Base-by-base conservation (phyloP, 1,140 invertebrate species). In the Chionoecetes opilio region DNA sequence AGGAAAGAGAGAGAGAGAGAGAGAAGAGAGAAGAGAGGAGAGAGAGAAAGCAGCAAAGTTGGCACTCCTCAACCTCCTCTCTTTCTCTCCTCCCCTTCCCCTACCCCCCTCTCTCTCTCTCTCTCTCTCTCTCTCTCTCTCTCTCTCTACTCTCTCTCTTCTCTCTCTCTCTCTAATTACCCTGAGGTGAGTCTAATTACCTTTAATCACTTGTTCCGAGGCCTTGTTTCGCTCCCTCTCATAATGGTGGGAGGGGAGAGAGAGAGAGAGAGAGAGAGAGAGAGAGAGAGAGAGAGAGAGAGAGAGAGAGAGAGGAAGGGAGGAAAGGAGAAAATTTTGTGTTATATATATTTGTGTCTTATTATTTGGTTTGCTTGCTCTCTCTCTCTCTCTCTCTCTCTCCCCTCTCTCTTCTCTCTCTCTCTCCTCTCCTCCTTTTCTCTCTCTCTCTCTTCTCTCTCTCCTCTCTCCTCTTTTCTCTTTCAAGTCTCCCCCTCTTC, bases 11-110 rank as follows among this genome's bases (percentile, higher is more conserved):
- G 63, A 75, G 63, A 75, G 63, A 75, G 63, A 75, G 63, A 75
- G 63, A 75, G 63, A 75, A 26, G n/a, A 26, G n/a, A 8, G 8
- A 0, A 75, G 63, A 17, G 63, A 75, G 21, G 5, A 6, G 14
- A 14, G 5, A 46, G 41, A 14, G 21, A 17, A 11, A 53, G 46
- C 21, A 53, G 46, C 2, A 53, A 75, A 75, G 0, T 75, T 75
- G 63, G 63, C 63, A 75, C 63, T 75, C 63, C 63, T 75, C n/a
- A n/a, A n/a, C n/a, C n/a, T n/a, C n/a, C 63, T 75, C 63, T 75
- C 63, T 75, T 26, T 75, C 63, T 75, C 63, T 75, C 63, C 14
- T 14, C 14, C 41, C 14, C 41, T 46, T 14, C 14, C 41, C 14
- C 41, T 46, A 5, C 14, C 41, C 14, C 41, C n/a, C 63, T 75